Conservation (phyloP, 37 sponge, comb jelly and placozoan genomes). For the Beroe ovata region DNA sequence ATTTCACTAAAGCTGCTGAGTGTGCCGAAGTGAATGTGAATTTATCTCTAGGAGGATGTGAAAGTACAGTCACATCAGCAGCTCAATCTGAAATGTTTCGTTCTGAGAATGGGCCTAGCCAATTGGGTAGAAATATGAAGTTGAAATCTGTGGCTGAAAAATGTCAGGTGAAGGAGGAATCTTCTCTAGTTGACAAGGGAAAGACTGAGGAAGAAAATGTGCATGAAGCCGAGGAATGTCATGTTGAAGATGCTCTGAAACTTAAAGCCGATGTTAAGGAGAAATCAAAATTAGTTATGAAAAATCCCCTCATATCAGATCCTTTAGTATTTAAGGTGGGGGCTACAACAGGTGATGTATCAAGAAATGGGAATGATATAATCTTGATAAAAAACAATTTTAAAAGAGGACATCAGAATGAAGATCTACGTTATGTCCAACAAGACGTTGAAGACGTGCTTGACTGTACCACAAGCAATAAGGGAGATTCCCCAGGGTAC, state of each 20-base stretch:
- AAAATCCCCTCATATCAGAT: not conserved
- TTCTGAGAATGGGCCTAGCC: not conserved
- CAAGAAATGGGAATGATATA: not conserved
- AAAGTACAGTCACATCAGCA: not conserved
- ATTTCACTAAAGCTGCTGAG: not conserved
- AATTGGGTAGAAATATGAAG: not conserved
- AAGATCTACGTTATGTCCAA: not conserved
- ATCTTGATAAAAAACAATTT: conserved; percentile 9
- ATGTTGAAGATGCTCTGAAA: not conserved
- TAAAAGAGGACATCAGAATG: not conserved
- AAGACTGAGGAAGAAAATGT: not conserved
- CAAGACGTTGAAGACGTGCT: not conserved
- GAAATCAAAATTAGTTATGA: not conserved
- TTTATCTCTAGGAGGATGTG: not conserved
- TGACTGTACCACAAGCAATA: not conserved
- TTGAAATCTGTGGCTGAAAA: too few species aligned
- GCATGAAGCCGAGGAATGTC: not conserved
- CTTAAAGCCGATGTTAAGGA: not conserved
- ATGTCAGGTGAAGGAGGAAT: not conserved
- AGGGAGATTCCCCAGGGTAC: not conserved
- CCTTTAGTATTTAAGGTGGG: not conserved
- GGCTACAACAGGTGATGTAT: not conserved
- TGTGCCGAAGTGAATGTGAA: not conserved
- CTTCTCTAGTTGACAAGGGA: not conserved
- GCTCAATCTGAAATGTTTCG: not conserved